Conservation (phyloP, 2,113 vertebrate species). For the Campylomormyrus tamandua region DNA sequence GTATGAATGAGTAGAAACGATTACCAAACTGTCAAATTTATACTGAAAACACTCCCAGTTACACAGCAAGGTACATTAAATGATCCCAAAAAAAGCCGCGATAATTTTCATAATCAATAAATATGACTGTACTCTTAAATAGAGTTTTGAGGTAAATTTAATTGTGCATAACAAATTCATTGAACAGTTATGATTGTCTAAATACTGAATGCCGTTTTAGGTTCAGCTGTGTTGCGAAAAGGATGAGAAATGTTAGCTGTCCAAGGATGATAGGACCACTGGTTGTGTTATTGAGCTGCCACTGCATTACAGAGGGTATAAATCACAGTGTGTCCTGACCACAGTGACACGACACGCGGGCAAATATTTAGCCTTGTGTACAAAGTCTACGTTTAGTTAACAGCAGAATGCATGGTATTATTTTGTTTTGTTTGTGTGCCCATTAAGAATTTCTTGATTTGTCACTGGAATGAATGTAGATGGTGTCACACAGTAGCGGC, state of each 20-base stretch:
- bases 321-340: constrained; percentile 5
- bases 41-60: neutral
- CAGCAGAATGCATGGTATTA: constrained; percentile 21
- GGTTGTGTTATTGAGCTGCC: neutral
- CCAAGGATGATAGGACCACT: neutral
- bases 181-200: neutral
- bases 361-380: constrained; percentile 24
- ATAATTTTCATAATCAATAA: neutral
- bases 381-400: constrained; percentile 17
- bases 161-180: neutral
- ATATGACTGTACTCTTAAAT: neutral
- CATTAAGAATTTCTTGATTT: constrained; percentile 19
- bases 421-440: neutral
- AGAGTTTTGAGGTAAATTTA: neutral
- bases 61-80: neutral
- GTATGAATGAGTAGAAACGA: neutral
- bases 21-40: neutral
- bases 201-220: neutral
- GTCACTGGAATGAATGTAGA: constrained; percentile 28
- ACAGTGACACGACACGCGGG: neutral
- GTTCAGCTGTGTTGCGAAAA: neutral
- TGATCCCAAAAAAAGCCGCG: neutral
- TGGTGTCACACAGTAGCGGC: constrained; percentile 45
- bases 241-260: neutral
- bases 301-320: neutral